These are phyloP conservation scores for Parauchenoglanis punctatus DNA, from an alignment of 2,797 vertebrate species.

Conservation along the genomic window DNA sequence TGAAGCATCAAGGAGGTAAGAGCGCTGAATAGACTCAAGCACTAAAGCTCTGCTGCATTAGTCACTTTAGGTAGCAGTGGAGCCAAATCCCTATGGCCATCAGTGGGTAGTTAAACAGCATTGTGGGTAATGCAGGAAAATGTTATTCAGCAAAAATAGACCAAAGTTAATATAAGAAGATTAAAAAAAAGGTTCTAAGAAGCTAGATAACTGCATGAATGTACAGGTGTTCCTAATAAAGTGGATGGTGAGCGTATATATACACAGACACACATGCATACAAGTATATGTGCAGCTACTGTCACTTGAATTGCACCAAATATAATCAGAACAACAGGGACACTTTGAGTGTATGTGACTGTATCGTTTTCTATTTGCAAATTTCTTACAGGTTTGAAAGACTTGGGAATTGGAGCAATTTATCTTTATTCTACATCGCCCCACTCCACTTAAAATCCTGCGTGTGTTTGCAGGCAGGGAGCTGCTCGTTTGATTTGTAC, in stretches of 20 bases:
- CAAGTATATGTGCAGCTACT: not conserved
- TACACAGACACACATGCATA: not conserved
- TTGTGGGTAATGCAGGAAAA: not conserved
- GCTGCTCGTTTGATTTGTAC: conserved; percentile 41
- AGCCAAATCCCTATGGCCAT: not conserved
- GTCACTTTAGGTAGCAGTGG: not conserved
- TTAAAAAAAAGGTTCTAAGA: no score
- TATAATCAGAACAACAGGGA: not conserved
- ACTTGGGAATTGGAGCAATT: conserved; percentile 8
- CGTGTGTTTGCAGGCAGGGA: conserved; percentile 5
- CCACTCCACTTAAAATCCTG: conserved; percentile 9
- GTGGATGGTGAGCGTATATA: not conserved
- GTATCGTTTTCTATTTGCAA: not conserved
- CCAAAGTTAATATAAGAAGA: no score
- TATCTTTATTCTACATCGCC: conserved; percentile 4
- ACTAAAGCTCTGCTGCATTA: not conserved
- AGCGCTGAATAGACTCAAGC: not conserved
- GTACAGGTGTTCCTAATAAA: not conserved
- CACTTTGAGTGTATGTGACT: not conserved
- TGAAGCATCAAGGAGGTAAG: not conserved
- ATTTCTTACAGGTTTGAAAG: conserved; percentile 14
- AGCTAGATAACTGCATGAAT: not conserved
- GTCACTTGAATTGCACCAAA: not conserved
- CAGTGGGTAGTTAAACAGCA: not conserved
- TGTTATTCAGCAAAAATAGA: no score